phyloP scores from a whole-genome alignment of 2,113 vertebrate species.

The Myotis yumanensis region DNA sequence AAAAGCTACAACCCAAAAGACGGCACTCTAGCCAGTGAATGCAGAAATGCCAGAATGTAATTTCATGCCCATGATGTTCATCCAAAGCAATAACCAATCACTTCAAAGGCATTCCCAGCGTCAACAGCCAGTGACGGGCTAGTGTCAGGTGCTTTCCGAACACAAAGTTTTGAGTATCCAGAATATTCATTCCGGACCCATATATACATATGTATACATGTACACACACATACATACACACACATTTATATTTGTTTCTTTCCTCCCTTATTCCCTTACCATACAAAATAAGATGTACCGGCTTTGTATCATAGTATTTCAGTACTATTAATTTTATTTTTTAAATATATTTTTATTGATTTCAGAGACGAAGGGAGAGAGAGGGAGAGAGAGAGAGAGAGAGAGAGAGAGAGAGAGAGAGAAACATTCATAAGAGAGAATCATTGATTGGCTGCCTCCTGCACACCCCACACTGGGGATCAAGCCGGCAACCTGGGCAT shows the following conservation, averaged over 20 bases:
- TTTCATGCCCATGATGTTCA: neutral
- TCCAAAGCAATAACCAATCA: slow-evolving; percentile 10
- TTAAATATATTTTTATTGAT: too few relatives aligned
- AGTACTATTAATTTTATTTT: neutral
- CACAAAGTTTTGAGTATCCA: neutral
- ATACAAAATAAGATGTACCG: neutral
- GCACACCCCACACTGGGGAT: too few relatives aligned
- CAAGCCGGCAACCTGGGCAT: too few relatives aligned
- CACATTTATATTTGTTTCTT: neutral
- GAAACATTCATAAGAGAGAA: too few relatives aligned
- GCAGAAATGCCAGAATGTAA: neutral
- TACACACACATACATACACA: neutral
- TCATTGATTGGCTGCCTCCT: too few relatives aligned
- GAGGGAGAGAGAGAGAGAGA: too few relatives aligned
- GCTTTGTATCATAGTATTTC: neutral
- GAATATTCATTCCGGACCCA: neutral
- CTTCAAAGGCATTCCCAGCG: neutral
- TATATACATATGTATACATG: neutral
- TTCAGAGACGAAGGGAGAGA: too few relatives aligned
- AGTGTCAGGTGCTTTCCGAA: neutral
- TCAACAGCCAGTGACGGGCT: neutral
- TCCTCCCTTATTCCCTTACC: neutral
- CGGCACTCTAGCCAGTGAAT: neutral
- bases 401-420: too few relatives aligned
- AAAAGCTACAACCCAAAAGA: slow-evolving; percentile 19